Evolutionary conservation across 2,888 invertebrate genomes (phyloP).

Genomic region (Eilema depressum): DNA sequence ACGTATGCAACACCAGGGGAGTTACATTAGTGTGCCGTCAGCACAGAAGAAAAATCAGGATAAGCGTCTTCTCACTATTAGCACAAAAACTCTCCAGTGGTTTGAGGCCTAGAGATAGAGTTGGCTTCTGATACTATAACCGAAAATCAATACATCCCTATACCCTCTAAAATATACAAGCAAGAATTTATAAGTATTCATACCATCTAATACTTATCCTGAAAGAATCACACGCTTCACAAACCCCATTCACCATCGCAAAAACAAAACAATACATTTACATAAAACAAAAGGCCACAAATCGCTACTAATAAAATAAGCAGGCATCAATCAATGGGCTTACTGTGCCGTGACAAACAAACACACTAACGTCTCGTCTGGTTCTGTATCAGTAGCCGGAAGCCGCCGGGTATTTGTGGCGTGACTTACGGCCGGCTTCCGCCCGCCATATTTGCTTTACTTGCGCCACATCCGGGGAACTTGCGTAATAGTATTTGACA

Average conservation of each 20-base stretch:
- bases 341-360: conserved; percentile 41
- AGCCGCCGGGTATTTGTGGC: conserved; percentile 74
- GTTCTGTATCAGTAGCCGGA: conserved; percentile 66
- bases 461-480: conserved; percentile 66
- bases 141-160: too few relatives aligned
- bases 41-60: too few relatives aligned
- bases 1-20: too few relatives aligned
- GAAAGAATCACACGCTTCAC: not conserved
- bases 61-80: too few relatives aligned
- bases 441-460: conserved; percentile 82
- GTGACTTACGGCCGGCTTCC: conserved; percentile 84
- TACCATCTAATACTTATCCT: not conserved
- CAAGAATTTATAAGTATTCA: too few relatives aligned
- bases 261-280: conserved; percentile 7
- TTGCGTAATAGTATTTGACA: conserved; percentile 59
- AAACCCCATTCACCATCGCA: not conserved
- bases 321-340: conserved; percentile 31
- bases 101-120: too few relatives aligned
- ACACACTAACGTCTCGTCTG: conserved; percentile 55
- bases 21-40: too few relatives aligned
- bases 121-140: too few relatives aligned
- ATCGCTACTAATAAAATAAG: conserved; percentile 20
- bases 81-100: too few relatives aligned
- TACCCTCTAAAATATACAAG: too few relatives aligned
- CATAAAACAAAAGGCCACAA: conserved; percentile 16